Percentiles rank a stretch among this genome's conserved stretches.
phyloP scores from a whole-genome alignment of 2,888 invertebrate genomes.

The Torymus tubicola region DNA sequence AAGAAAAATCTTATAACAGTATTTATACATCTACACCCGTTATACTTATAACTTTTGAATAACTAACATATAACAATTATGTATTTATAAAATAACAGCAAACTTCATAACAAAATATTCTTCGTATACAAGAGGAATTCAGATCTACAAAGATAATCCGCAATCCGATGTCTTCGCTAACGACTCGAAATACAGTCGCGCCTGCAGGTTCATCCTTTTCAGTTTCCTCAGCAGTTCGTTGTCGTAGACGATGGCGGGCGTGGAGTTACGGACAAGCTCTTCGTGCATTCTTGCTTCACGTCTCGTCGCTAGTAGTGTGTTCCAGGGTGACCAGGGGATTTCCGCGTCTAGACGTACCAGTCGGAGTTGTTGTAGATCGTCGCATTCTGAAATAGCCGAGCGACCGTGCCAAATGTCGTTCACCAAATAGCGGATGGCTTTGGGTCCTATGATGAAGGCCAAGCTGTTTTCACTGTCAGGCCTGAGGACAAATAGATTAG shows the following conservation, averaged over 20 bases:
- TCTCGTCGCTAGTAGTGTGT: conserved; percentile 89
- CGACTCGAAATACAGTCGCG: conserved; percentile 81
- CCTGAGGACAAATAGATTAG: not conserved
- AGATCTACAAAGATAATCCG: not conserved
- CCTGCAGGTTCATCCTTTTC: conserved; percentile 82
- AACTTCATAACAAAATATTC: no score
- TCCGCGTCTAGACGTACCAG: conserved; percentile 87
- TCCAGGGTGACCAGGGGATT: conserved; percentile 96
- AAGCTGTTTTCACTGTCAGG: conserved; percentile 71
- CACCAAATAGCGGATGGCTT: conserved; percentile 89
- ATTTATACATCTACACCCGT: no score
- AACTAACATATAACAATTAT: no score
- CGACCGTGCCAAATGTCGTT: conserved; percentile 93
- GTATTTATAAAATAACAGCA: no score
- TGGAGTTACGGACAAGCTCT: conserved; percentile 76
- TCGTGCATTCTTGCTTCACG: conserved; percentile 88
- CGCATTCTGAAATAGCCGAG: conserved; percentile 89
- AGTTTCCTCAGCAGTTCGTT: conserved; percentile 82
- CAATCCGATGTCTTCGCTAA: conserved; percentile 51
- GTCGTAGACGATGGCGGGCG: conserved; percentile 79
- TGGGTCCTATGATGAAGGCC: conserved; percentile 87
- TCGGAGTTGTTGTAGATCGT: conserved; percentile 84
- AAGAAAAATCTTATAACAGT: no score
- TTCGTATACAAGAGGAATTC: not conserved
- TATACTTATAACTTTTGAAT: no score